Evolutionary conservation across 2,888 invertebrate species (phyloP), one percentile per base, ranked within the genome.

Genomic region (Nesidiocoris tenuis): DNA sequence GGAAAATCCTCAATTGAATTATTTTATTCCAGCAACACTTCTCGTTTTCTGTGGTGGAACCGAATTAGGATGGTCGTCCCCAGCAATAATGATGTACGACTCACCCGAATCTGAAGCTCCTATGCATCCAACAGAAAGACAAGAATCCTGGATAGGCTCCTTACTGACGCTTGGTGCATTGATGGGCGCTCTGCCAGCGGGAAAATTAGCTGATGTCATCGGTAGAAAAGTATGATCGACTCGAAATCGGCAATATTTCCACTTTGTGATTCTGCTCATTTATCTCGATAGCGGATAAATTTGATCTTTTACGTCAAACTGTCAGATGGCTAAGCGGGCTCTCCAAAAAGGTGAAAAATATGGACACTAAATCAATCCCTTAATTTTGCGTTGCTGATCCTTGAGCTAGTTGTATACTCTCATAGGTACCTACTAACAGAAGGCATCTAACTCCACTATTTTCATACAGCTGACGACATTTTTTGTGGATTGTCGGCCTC

Each of bases 21-120:
- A 5, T 59, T 59, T 16, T 59, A 16, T 84, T 83, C 9, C 85
- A 93, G 93, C 91, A 71, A 91, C 91, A 0, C 84, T 92, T 61
- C 89, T 91, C 55, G 90, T 92, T 0, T 87, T 92, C 7, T 88
- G 90, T 25, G 91, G 90, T 0, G 93, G 93, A 21, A 90, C 90
- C 0, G 90, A 89, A n/a, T 83, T 94, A 17, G 91, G 91, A 1
- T 95, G 93, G 92, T 91, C 93, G 0, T 91, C 94, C n/a, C 92
- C 94, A 0, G 91, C 91, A 0, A 82, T 93, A 18, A 88, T 90
- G 0, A 89, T 90, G 81, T 83, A 91, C 66, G 55, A 61, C 17
- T 67, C 74, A 5, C 2, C 72, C 0, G 77, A 78, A 16, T 76
- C 78, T 0, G 54, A 77, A 0, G 3, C 79, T 1, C 81, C 82